Evolutionary conservation across 2,888 invertebrate species (phyloP), one percentile per base, ranked within the genome.

Genomic region (Phyllotreta cruciferae): DNA sequence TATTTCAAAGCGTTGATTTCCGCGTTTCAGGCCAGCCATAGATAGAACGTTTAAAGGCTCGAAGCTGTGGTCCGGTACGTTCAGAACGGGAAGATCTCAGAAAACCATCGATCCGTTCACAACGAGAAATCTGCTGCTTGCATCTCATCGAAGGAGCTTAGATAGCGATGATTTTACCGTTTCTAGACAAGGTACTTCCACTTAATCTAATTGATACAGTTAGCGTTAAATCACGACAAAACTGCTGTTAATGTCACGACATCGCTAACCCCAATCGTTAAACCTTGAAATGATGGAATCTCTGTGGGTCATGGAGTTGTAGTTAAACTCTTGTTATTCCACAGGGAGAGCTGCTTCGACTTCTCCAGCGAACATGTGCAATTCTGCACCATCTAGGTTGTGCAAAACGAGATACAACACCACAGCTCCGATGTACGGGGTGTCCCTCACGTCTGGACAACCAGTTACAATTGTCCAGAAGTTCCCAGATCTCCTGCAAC

Each of bases 381-480:
- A 73, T 66, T 88, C 90, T 10, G 88, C 90, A 39, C 90, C 91
- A 1, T 84, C 90, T 14, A 85, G 95, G 64, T 85, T 96, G 39
- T 96, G 95, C 79, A 90, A 91, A 76, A 94, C 95, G 6, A 86
- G 94, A 62, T 94, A 94, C 82, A 95, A 95, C 82, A 95, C 95
- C 14, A 95, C 95, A 45, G 95, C 95, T 11, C 95, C 95, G 0
- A 92, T 95, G 92, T 95, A 94, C 78, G 95, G 95, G n/a, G 94
- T 95, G 45, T 94, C 94, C 11, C 83, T 95, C 41, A 95, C 95
- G 10, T 94, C 94, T 9, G 95, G 95, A 1, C 93, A 94, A 76
- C 94, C 94, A 0, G 94, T 95, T 71, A 94, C 94, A 56, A 95
- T 95, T 74, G 94, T 95, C 39, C 95, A 95, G 82, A 95, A 95